Evolutionary conservation across 2,888 invertebrate genomes (phyloP).

Genomic region (Notodonta dromedarius): DNA sequence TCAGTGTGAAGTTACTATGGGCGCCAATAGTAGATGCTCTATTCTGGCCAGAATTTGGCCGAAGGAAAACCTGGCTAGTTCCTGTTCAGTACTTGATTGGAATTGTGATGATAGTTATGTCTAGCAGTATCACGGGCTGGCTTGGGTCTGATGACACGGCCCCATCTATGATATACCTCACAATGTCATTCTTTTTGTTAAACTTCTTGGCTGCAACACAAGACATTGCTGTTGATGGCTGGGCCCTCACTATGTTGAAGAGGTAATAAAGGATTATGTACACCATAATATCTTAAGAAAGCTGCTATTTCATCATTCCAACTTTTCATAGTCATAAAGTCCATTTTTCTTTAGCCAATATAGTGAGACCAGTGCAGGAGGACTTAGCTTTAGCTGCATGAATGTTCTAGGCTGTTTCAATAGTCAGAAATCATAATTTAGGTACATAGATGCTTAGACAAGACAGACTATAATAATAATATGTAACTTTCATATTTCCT

Average conservation of each 20-base stretch:
- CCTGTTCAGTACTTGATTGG: conserved; percentile 97
- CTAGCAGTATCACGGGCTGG: conserved; percentile 89
- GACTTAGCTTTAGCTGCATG: too few relatives aligned
- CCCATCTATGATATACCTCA: conserved; percentile 91
- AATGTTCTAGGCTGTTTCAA: too few relatives aligned
- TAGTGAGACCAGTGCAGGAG: too few relatives aligned
- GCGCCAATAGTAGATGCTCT: conserved; percentile 98
- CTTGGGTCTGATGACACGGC: conserved; percentile 86
- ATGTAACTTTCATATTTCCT: too few relatives aligned
- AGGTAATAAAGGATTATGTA: conserved; percentile 82
- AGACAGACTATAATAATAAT: too few relatives aligned
- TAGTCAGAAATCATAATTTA: too few relatives aligned
- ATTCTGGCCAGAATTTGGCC: conserved; percentile 92
- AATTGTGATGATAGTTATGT: conserved; percentile 94
- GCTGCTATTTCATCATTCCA: too few relatives aligned
- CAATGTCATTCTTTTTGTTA: conserved; percentile 93
- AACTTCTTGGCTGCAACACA: conserved; percentile 99
- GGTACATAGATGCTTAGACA: too few relatives aligned
- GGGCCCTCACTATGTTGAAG: conserved; percentile 99
- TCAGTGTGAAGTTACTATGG: conserved; percentile 97
- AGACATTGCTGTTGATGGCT: conserved; percentile 99
- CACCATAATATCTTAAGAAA: not conserved
- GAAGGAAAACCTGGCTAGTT: conserved; percentile 97
- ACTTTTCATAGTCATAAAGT: too few relatives aligned
- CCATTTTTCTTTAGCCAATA: too few relatives aligned